Conservation (phyloP, 2,797 vertebrate species). For the Chloroceryle inda region DNA sequence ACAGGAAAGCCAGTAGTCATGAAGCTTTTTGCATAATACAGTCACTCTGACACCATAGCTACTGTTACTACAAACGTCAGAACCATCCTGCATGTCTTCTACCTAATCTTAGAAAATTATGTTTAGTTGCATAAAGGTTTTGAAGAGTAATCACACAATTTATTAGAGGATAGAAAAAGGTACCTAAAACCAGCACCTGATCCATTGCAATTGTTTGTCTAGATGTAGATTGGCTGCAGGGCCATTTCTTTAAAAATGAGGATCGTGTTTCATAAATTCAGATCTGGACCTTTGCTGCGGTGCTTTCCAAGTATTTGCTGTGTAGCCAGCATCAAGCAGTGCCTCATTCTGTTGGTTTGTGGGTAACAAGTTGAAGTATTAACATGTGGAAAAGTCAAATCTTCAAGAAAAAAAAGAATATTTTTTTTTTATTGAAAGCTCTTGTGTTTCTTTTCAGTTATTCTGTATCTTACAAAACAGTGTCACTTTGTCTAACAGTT, state of each 20-base stretch:
- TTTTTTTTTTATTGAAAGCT: neutral
- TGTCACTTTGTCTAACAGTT: neutral
- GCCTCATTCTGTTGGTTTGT: neutral
- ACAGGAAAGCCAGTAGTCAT: neutral
- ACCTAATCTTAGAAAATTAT: neutral
- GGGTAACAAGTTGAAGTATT: neutral
- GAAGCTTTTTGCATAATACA: neutral
- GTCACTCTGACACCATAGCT: neutral
- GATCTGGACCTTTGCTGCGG: neutral
- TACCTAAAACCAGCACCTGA: neutral
- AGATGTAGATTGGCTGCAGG: neutral
- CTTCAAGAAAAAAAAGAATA: neutral
- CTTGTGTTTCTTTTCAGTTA: neutral
- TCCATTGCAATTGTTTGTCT: neutral
- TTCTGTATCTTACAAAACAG: neutral
- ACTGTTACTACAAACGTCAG: neutral
- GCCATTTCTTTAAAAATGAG: neutral
- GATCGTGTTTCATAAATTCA: rapidly evolving
- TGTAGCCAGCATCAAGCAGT: neutral
- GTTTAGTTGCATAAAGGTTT: neutral
- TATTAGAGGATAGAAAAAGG: neutral
- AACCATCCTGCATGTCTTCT: neutral
- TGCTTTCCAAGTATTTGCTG: neutral
- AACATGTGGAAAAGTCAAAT: neutral
- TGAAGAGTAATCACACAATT: neutral